Conservation (phyloP, 2,113 vertebrate genomes). For the Pseudonaja textilis region DNA sequence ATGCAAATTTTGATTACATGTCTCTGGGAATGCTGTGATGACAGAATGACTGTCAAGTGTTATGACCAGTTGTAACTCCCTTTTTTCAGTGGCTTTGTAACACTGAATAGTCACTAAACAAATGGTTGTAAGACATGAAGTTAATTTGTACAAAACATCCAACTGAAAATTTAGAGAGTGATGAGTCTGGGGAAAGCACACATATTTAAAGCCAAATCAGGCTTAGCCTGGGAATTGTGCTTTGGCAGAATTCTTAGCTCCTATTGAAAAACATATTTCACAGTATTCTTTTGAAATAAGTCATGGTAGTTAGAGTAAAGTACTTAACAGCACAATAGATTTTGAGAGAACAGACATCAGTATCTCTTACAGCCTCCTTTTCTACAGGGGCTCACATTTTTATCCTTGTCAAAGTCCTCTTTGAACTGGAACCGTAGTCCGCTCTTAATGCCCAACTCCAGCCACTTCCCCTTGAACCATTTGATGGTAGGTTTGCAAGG, state of each 20-base stretch:
- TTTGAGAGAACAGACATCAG: background rate
- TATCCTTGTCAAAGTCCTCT: conserved; percentile 81
- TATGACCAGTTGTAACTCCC: background rate
- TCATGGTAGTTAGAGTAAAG: background rate
- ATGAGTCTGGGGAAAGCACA: background rate
- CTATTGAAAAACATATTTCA: background rate
- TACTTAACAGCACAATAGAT: background rate
- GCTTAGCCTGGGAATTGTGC: background rate
- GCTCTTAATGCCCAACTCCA: conserved; percentile 83
- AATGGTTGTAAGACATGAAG: background rate
- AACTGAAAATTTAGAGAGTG: background rate
- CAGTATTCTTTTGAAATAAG: background rate
- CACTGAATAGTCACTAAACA: background rate
- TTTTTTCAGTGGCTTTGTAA: background rate
- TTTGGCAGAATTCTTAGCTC: background rate
- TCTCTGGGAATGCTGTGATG: background rate
- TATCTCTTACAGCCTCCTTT: background rate
- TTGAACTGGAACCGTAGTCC: conserved; percentile 83
- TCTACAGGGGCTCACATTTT: conserved; percentile 71
- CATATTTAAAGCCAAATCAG: background rate
- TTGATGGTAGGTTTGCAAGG: conserved; percentile 74
- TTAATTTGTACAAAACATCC: background rate
- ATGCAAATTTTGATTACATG: background rate
- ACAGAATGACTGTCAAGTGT: background rate
- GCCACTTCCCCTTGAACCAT: conserved; percentile 94